Evolutionary conservation across 1,140 invertebrate genomes (phyloP), one percentile per base, ranked within the genome.

Genomic region (Physella acuta): DNA sequence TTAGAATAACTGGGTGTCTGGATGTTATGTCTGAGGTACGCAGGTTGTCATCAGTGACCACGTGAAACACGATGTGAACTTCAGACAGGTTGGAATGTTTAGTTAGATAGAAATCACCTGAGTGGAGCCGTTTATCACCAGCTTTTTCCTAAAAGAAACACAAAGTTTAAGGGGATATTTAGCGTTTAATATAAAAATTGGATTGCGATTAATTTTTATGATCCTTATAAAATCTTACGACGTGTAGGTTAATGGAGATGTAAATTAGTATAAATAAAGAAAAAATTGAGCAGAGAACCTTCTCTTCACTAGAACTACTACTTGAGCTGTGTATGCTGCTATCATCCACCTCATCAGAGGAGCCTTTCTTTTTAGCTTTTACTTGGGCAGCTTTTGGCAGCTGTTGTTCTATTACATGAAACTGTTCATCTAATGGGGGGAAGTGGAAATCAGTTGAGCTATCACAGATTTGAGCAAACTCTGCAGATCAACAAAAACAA

Each of bases 71-170:
- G 3, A 96, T 90, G 86, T 98, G 95, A 52, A 94, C 92, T 82
- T 97, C 93, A 14, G 93, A 83, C 66, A 99, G 88, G 89, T 98
- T 98, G 61, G 95, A 98, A 89, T 99, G 97, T 72, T 90, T 89
- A 3, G 95, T 98, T 14, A 98, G 90, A 83, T 94, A 97, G 78
- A 97, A 92, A 86, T 99, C 97, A 3, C 97, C 97, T 0, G 91
- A 89, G 82, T 92, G 73, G 90, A 84, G 68, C 58, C 68, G 69
- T 24, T 37, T 71, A 3, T 61, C 76, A 14, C 63, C 37, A 11
- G n/a, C 74, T 68, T 76, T 81, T 39, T 79, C 78, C 78, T 82
- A 72, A 1, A 73, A 70, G 2, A 34, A 66, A n/a, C n/a, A n/a
- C n/a, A n/a, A n/a, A n/a, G n/a, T n/a, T n/a, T n/a, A n/a, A n/a